Conservation (phyloP, 2,113 vertebrate genomes). For the Neoarius graeffei region DNA sequence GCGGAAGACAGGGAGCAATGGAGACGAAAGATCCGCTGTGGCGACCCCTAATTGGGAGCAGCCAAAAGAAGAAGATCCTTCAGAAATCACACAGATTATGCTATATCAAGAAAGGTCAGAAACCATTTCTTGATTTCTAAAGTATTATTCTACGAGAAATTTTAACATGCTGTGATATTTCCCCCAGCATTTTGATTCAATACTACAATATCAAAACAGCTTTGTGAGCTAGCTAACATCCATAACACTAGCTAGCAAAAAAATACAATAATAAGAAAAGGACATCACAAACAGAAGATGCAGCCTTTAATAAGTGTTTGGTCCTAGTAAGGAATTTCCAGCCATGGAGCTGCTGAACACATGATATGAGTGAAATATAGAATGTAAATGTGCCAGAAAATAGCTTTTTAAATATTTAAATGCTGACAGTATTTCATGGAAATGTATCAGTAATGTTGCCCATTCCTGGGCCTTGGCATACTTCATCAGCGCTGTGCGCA, state of each 20-base stretch:
- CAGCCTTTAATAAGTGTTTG: not conserved
- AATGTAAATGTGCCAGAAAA: not conserved
- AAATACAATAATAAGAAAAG: not conserved
- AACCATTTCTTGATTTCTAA: not conserved
- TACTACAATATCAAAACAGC: not conserved
- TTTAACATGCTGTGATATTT: not conserved
- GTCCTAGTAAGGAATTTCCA: not conserved
- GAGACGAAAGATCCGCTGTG: no score
- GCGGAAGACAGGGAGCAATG: no score
- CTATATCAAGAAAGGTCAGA: not conserved
- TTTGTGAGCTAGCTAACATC: not conserved
- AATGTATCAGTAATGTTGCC: not conserved
- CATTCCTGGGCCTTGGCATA: not conserved
- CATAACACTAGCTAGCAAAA: not conserved
- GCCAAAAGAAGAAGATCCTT: not conserved
- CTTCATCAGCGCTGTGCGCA: constrained; percentile 84
- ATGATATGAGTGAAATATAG: not conserved
- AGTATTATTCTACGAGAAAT: not conserved
- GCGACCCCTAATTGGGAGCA: no score
- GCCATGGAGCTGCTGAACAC: no score
- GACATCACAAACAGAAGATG: not conserved
- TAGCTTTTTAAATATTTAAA: not conserved
- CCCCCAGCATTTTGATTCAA: not conserved
- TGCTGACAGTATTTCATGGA: not conserved
- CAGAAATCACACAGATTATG: not conserved